These are phyloP conservation scores for Bombus pyrosoma DNA, from an alignment of 1,140 invertebrate genomes.

Conservation along the genomic window DNA sequence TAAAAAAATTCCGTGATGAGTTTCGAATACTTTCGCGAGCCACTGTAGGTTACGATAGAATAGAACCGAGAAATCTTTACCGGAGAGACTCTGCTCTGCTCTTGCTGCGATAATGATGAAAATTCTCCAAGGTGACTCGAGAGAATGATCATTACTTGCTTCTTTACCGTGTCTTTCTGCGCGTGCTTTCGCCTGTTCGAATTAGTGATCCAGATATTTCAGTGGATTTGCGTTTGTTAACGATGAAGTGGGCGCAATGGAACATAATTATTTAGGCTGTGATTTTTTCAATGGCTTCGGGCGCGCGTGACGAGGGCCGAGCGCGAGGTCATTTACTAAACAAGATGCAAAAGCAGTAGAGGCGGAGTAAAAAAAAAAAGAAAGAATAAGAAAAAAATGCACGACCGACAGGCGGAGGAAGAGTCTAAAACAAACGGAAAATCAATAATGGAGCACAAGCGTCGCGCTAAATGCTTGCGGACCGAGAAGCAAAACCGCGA, in stretches of 20 bases:
- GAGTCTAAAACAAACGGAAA: conserved; percentile 36
- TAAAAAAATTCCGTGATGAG: no score
- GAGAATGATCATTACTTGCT: conserved; percentile 32
- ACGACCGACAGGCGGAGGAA: conserved; percentile 17
- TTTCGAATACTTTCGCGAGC: no score
- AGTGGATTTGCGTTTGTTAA: conserved; percentile 20
- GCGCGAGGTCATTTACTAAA: conserved; percentile 19
- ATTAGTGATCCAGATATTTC: conserved; percentile 26
- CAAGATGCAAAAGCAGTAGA: background rate
- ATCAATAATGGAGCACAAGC: conserved; percentile 37
- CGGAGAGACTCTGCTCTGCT: background rate
- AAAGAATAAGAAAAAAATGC: background rate
- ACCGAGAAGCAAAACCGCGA: conserved; percentile 29
- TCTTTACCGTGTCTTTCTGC: background rate
- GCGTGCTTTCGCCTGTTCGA: background rate
- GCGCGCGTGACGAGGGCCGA: no score
- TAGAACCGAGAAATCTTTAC: conserved; percentile 7
- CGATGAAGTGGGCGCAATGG: background rate
- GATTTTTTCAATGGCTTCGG: background rate
- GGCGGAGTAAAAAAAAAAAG: no score
- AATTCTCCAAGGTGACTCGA: background rate
- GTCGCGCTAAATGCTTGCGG: conserved; percentile 34
- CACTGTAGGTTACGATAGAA: background rate
- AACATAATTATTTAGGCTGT: conserved; percentile 38
- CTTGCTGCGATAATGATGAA: conserved; percentile 30